Percentiles rank a stretch among this genome's conserved stretches.
Evolutionary conservation across 2,888 invertebrate species (phyloP).

Genomic region (Cyaniris semiargus): DNA sequence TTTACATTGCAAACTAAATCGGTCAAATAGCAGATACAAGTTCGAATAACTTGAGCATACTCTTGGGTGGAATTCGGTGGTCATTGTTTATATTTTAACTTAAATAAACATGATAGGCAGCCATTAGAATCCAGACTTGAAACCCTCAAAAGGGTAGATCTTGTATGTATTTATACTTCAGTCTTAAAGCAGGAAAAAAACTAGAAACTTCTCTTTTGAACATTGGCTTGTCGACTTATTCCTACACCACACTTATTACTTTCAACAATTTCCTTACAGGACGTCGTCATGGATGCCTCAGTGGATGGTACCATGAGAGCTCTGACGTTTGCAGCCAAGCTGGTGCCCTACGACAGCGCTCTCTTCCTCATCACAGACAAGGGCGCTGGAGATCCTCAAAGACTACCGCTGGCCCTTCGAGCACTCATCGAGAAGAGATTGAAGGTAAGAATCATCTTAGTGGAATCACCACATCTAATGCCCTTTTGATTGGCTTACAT

Average conservation of each 20-base stretch:
- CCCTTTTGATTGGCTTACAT: not conserved
- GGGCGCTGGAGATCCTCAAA: constrained; percentile 73
- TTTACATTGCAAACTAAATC: not conserved
- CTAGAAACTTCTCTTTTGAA: not conserved
- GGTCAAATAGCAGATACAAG: not conserved
- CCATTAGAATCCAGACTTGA: not conserved
- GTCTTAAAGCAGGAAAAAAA: not conserved
- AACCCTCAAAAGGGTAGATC: not conserved
- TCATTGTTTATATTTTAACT: not conserved
- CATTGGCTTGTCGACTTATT: not conserved
- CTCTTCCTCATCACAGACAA: constrained; percentile 82
- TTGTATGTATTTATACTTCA: no score
- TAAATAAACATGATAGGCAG: no score
- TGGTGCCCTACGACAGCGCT: constrained; percentile 83
- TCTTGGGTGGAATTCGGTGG: not conserved
- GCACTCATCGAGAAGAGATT: constrained; percentile 69
- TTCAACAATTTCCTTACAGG: constrained; percentile 8
- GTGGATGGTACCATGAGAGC: constrained; percentile 81
- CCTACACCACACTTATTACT: not conserved
- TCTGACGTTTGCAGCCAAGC: constrained; percentile 79
- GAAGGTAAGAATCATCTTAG: constrained; percentile 48
- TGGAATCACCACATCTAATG: not conserved
- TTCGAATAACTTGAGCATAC: constrained; percentile 14
- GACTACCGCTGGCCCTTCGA: constrained; percentile 61
- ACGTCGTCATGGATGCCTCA: constrained; percentile 55